Percentiles rank a stretch among this genome's conserved stretches.
phyloP scores from a whole-genome alignment of 2,888 invertebrate species.

The Mylabris sibirica region DNA sequence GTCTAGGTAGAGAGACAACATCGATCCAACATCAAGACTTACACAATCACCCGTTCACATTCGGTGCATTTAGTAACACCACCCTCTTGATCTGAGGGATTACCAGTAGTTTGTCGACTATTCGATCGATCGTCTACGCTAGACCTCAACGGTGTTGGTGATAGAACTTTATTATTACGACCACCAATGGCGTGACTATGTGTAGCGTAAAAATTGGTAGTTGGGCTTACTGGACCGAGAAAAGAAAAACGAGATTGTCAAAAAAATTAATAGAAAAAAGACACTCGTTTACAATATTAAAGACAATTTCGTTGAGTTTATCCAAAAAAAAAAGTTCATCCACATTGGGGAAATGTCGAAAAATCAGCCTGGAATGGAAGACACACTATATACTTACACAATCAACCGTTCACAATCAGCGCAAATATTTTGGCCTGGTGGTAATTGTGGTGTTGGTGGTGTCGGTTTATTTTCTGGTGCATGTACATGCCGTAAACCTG shows the following conservation, averaged over 20 bases:
- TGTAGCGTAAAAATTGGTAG: slow-evolving; percentile 74
- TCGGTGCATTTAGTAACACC: slow-evolving; percentile 76
- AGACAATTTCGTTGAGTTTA: neutral
- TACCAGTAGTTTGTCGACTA: slow-evolving; percentile 48
- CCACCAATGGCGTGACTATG: slow-evolving; percentile 80
- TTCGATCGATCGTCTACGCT: slow-evolving; percentile 50
- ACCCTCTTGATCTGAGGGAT: slow-evolving; percentile 60
- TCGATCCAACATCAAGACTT: slow-evolving; percentile 65
- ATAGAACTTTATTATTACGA: slow-evolving; percentile 63
- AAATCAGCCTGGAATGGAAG: slow-evolving; percentile 14
- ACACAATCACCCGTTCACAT: slow-evolving; percentile 89
- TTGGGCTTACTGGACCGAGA: slow-evolving; percentile 50
- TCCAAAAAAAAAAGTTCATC: slow-evolving; percentile 23
- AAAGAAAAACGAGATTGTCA: slow-evolving; percentile 36
- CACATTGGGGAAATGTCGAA: slow-evolving; percentile 8
- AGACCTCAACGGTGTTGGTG: slow-evolving; percentile 64
- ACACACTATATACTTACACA: slow-evolving; percentile 78
- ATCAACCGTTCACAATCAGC: slow-evolving; percentile 96
- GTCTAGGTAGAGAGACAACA: slow-evolving; percentile 36
- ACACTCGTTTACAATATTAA: neutral
- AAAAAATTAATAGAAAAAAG: slow-evolving; percentile 22
- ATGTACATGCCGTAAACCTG: slow-evolving; percentile 75
- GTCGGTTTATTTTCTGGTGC: slow-evolving; percentile 73
- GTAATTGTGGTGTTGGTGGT: slow-evolving; percentile 76
- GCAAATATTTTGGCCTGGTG: slow-evolving; percentile 92